Base-by-base conservation (phyloP, 1,140 invertebrate species). In the Drosophila erecta region DNA sequence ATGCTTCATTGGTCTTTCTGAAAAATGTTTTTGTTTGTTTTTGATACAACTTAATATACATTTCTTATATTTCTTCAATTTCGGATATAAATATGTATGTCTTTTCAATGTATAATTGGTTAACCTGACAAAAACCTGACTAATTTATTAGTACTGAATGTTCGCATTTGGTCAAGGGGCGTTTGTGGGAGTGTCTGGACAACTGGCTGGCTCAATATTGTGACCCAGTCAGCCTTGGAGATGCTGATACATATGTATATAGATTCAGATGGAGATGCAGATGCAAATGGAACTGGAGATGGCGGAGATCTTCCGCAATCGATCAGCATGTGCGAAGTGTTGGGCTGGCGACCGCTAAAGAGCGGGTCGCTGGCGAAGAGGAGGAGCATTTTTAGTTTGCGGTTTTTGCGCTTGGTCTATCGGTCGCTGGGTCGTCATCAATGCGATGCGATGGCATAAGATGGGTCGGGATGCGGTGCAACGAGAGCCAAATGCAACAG, bases 401-500 rank as follows among this genome's bases (percentile, higher is more conserved):
- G 74, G 83, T 86, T 81, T 76, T 87, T 76, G 81, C 78, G 75
- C 64, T 77, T 76, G 77, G 64, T 86, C 81, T 86, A 81, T 86
- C 85, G 84, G 84, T 89, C 84, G 84, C 84, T 89, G 84, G 85
- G 84, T 89, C 83, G 83, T 89, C 83, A 87, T 89, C 83, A 87
- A 87, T 90, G 85, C 83, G 69, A 51, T 59, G 54, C 46, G 72
- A 58, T n/a, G 40, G 30, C 30, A 30, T 30, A 30, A 30, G 69
- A 51, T 11, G 41, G 44, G 27, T 30, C 8, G 27, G 27, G 72
- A 57, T 14, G 40, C 47, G 22, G 62, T 55, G 54, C 46, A 41
- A 17, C 17, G 40, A 56, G 62, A 47, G 22, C 14, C 57, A 62
- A 84, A 33, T 41, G 37, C 22, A 27, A 27, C 12, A 27, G 38